These are phyloP conservation scores for Pherbina coryleti DNA, from an alignment of 2,888 invertebrate genomes.

Conservation along the genomic window DNA sequence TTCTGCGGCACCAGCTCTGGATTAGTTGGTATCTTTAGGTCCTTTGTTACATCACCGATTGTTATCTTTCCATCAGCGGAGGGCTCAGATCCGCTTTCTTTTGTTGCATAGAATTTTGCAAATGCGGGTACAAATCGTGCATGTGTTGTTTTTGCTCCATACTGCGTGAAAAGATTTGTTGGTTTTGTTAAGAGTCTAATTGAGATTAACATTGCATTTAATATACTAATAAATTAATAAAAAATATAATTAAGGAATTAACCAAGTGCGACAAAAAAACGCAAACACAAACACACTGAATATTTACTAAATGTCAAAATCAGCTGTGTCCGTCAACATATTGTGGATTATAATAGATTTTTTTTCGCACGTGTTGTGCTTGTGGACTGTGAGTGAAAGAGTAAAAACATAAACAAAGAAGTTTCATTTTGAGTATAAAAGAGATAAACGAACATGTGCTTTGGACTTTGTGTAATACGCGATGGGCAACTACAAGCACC, in stretches of 20 bases:
- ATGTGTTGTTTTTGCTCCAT: slow-evolving; percentile 24
- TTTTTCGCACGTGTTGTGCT: background rate
- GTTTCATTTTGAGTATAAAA: background rate
- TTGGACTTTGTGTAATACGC: too few species aligned
- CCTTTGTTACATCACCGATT: slow-evolving; percentile 81
- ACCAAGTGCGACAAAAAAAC: background rate
- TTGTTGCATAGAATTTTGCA: slow-evolving; percentile 48
- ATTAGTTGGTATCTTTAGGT: slow-evolving; percentile 74
- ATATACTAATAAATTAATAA: background rate
- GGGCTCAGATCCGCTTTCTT: slow-evolving; percentile 23
- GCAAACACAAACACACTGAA: background rate
- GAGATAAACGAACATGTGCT: background rate
- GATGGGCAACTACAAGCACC: too few species aligned
- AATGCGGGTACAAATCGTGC: slow-evolving; percentile 39
- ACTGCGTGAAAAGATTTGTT: slow-evolving; percentile 36
- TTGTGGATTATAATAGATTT: background rate
- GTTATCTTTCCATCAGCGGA: slow-evolving; percentile 69
- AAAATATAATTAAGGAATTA: background rate
- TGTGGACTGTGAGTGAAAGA: background rate
- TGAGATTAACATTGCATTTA: slow-evolving; percentile 46
- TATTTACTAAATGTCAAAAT: slow-evolving; percentile 9
- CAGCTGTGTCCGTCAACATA: background rate
- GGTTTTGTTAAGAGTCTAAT: slow-evolving; percentile 42
- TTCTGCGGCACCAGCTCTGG: slow-evolving; percentile 84
- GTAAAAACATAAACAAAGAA: background rate